Evolutionary conservation across 2,888 invertebrate species (phyloP).

Genomic region (Drosophila pegasa): DNA sequence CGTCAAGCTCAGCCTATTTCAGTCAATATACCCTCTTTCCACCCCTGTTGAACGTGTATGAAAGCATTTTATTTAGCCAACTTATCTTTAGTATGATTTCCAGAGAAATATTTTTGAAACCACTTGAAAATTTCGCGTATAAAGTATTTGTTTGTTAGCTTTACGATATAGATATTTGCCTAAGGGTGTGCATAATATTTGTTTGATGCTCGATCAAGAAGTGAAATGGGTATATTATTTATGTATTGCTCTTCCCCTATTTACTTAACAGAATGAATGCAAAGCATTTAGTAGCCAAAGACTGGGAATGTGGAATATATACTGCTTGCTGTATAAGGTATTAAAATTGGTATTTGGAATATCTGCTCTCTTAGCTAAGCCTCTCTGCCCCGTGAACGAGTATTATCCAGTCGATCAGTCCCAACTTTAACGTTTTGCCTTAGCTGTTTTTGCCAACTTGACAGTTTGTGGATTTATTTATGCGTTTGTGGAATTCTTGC

Average conservation of each 20-base stretch:
- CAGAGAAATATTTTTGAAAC: constrained; percentile 27
- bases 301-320: too few relatives aligned
- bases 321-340: too few relatives aligned
- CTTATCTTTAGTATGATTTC: constrained; percentile 38
- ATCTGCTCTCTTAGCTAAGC: too few relatives aligned
- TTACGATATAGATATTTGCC: constrained; percentile 18
- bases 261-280: not conserved
- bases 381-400: not conserved
- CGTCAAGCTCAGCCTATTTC: too few relatives aligned
- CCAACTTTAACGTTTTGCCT: not conserved
- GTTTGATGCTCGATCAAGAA: not conserved
- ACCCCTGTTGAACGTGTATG: not conserved
- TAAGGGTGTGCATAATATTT: not conserved
- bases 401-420: not conserved
- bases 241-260: not conserved
- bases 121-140: constrained; percentile 10
- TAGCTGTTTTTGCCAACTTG: constrained; percentile 1
- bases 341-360: too few relatives aligned
- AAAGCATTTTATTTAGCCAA: constrained; percentile 14
- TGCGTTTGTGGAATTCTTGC: constrained; percentile 4
- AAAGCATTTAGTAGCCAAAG: not conserved
- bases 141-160: constrained; percentile 12
- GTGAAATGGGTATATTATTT: not conserved
- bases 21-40: not conserved
- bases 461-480: constrained; percentile 6